A percentile compares a stretch with the other conserved stretches of the same genome.
Conservation (phyloP, 2,888 invertebrate species). For the Eurytoma californica region DNA sequence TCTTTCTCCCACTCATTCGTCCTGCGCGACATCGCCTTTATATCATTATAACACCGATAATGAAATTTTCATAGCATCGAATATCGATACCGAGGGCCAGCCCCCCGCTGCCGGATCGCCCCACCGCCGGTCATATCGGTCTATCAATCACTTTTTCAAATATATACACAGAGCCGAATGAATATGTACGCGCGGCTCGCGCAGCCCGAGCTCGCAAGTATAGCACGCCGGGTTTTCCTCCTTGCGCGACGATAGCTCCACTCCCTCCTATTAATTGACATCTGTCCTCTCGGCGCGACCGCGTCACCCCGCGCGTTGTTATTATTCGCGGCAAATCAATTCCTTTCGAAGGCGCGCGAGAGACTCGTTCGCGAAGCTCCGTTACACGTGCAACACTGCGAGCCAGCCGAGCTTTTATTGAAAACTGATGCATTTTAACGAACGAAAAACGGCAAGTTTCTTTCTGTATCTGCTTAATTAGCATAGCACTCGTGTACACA, state of each 20-base stretch:
- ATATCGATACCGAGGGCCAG: conserved; percentile 65
- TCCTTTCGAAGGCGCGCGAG: conserved; percentile 18
- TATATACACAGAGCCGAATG: conserved; percentile 8
- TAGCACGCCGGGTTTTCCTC: too few species aligned
- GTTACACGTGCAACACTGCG: background rate
- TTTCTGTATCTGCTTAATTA: conserved; percentile 35
- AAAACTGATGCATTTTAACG: conserved; percentile 47
- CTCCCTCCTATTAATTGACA: conserved; percentile 62
- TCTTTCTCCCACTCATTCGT: conserved; percentile 52
- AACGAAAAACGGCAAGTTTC: conserved; percentile 13
- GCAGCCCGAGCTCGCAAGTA: too few species aligned
- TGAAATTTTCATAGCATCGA: conserved; percentile 70
- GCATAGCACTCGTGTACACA: conserved; percentile 40
- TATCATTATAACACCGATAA: conserved; percentile 70
- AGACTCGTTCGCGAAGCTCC: background rate
- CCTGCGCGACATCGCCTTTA: conserved; percentile 62
- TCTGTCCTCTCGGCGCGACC: conserved; percentile 59
- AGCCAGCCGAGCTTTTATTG: background rate
- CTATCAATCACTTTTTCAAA: conserved; percentile 65
- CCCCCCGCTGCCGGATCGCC: too few species aligned
- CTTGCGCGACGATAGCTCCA: background rate
- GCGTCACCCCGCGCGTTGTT: conserved; percentile 24
- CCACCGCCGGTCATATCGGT: conserved; percentile 59
- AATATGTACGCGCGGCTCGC: background rate
- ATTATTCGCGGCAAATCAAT: conserved; percentile 43